These are phyloP conservation scores for Petromus typicus DNA, from an alignment of 2,113 vertebrate species.

Conservation along the genomic window DNA sequence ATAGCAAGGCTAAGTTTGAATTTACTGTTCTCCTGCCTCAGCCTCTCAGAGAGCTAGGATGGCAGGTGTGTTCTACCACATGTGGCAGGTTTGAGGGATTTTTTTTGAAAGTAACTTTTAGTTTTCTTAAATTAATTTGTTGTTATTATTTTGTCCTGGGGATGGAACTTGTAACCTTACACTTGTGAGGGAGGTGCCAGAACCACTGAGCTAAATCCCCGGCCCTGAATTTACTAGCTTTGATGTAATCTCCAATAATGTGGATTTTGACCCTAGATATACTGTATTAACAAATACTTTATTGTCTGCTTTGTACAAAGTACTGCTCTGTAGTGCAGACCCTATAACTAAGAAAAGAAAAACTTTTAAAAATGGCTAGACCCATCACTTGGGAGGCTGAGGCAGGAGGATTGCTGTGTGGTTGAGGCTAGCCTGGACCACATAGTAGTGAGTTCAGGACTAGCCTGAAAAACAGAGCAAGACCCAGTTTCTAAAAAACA, in stretches of 20 bases:
- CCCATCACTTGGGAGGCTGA: background rate
- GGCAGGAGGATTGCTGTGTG: background rate
- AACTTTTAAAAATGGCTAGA: too few relatives aligned
- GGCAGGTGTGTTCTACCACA: background rate
- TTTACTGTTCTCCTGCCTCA: background rate
- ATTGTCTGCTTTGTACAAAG: background rate
- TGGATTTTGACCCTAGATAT: background rate
- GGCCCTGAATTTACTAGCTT: too few relatives aligned
- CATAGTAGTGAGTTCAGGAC: background rate
- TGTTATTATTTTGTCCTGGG: too few relatives aligned
- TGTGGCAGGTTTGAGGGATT: background rate
- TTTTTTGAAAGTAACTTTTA: slow-evolving; percentile 29
- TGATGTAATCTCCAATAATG: background rate
- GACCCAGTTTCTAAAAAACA: background rate
- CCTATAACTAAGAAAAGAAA: too few relatives aligned
- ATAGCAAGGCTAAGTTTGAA: too few relatives aligned
- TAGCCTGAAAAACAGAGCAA: background rate
- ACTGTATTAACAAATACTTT: slow-evolving; percentile 44
- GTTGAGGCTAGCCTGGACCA: too few relatives aligned
- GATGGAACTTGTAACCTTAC: too few relatives aligned
- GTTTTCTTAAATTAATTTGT: background rate
- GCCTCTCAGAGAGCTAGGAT: background rate
- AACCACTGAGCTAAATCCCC: too few relatives aligned
- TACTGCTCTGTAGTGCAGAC: background rate
- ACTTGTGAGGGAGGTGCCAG: too few relatives aligned